Base-by-base conservation (phyloP, 2,113 vertebrate genomes). In the Donacobius atricapilla region DNA sequence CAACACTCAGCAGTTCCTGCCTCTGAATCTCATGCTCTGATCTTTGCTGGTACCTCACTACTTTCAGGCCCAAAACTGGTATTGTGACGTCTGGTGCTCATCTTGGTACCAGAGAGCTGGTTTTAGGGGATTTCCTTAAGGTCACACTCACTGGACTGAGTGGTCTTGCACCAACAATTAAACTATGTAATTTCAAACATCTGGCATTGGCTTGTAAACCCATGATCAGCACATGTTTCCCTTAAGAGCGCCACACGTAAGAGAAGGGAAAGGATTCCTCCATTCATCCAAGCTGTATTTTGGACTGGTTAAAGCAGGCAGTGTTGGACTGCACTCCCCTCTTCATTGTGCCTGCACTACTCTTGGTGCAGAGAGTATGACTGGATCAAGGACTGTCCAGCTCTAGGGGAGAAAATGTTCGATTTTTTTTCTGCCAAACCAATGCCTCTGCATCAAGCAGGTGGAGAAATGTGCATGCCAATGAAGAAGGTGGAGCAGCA, bases 161-260 rank as follows among this genome's bases (percentile, higher is more conserved):
- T 51, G n/a, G 40, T 90, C 50, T 78, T 78, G 82, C 21, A 64
- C 13, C 68, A 69, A 6, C 1, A 4, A 47, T 56, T 64, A 68
- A 66, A 63, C 11, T 6, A 53, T 6, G 3, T 18, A 3, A 47
- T 57, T 80, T 89, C n/a, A 83, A 69, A 68, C 45, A 61, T 39
- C 31, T 76, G 37, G 30, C 57, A 76, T 57, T 17, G 21, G 15
- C 42, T 54, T 64, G 18, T 42, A 42, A 85, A 92, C 13, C 33
- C 24, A 14, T 1, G 1, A 37, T 28, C 31, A 82, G 42, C 47
- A 30, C 1, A 1, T 0, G 1, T 33, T 68, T 50, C 20, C 54
- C 22, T 61, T 61, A 65, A 50, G 11, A 82, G 45, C 25, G 48
- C 12, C 22, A 53, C 5, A 30, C 11, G 25, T 79, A 65, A 30